These are phyloP conservation scores for Oxyruncus cristatus DNA, from an alignment of 2,113 vertebrate species.

Conservation along the genomic window DNA sequence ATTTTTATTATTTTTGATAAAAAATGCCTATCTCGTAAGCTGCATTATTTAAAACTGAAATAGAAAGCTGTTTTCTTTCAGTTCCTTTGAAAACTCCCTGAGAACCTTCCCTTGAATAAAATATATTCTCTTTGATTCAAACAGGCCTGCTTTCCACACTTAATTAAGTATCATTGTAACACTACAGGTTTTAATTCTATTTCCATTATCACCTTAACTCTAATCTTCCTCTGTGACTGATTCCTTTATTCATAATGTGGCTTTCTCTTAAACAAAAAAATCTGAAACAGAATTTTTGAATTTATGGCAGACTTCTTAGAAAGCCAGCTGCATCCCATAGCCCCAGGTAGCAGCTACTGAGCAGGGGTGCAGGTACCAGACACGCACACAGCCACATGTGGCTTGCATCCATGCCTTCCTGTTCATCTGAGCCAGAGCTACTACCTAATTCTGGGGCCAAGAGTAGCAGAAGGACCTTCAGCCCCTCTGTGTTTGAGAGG, in stretches of 20 bases:
- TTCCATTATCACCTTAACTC: not conserved
- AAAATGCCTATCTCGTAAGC: not conserved
- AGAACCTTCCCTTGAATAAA: not conserved
- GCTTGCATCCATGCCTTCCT: not conserved
- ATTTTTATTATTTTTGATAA: slow-evolving; percentile 8
- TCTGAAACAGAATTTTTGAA: not conserved
- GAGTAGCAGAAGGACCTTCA: not conserved
- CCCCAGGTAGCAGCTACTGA: not conserved
- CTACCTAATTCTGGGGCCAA: not conserved
- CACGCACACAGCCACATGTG: rapidly evolving
- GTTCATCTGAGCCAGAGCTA: not conserved
- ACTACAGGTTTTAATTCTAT: not conserved
- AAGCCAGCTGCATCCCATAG: not conserved
- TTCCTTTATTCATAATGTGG: not conserved
- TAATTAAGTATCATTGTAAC: not conserved
- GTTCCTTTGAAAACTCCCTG: not conserved
- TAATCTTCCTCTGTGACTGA: not conserved
- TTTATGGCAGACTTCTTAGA: not conserved
- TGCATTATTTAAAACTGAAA: slow-evolving; percentile 1
- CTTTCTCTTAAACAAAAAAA: not conserved
- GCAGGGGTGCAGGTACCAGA: not conserved
- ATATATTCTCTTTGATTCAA: not conserved
- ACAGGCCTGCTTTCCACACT: not conserved
- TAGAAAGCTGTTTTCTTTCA: not conserved
- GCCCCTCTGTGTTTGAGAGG: not conserved